Evolutionary conservation across 2,888 invertebrate species (phyloP), one percentile per base, ranked within the genome.

Genomic region (Leucozona laternaria): DNA sequence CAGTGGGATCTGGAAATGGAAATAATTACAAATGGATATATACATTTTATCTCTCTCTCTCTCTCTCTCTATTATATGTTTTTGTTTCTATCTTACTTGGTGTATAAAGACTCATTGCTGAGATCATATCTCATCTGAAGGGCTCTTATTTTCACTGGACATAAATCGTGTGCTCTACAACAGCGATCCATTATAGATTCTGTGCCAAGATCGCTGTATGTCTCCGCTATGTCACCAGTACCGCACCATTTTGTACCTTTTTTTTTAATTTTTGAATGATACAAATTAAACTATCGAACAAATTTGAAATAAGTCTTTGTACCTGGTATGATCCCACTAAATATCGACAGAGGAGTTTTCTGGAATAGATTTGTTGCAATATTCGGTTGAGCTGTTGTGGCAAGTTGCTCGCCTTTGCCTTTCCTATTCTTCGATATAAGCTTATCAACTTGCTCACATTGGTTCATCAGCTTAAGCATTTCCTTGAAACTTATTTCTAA

Each of bases 191-290:
- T 95, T 40, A 93, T 93, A 62, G 93, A 90, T 92, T 93, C 96
- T 0, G 94, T 93, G 50, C 98, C 98, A 88, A 98, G 93, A 92
- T 98, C 98, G 92, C 96, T 96, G 93, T 97, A 97, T 90, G 95
- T 95, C 22, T 94, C 93, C 0, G 98, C 98, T 88, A 97, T 95
- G 92, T 98, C 98, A 0, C 98, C 98, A 0, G 97, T 96, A 20
- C 98, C 98, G 90, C 98, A 98, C 97, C 97, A 97, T 92, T 97
- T 97, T 48, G 97, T 97, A 87, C 97, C 97, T 97, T 91, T 0
- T 92, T 91, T 0, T 92, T 34, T 22, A n/a, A n/a, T 97, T 91
- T 0, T 92, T 91, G 48, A 62, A 13, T 2, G 13, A 37, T 43
- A 31, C 11, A 4, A 53, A 66, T 31, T 45, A 50, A 22, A 8